These are phyloP conservation scores for Drosophila cognata DNA, from an alignment of 2,888 invertebrate species.

Conservation along the genomic window DNA sequence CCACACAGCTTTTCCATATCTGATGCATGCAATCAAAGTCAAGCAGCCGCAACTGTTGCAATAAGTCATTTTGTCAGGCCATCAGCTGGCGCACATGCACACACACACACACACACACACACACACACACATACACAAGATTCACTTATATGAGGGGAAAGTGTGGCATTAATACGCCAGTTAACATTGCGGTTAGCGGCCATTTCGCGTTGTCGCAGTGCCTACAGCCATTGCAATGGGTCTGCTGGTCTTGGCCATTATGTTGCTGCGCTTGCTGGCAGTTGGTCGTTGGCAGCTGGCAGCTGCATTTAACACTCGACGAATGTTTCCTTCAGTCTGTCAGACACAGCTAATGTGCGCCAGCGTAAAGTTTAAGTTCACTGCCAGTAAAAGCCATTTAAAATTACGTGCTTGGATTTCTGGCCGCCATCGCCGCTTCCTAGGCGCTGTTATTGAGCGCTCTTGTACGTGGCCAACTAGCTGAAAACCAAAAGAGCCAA, in stretches of 20 bases:
- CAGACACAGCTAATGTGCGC: constrained; percentile 74
- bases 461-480: constrained; percentile 70
- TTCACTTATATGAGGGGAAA: constrained; percentile 29
- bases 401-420: constrained; percentile 83
- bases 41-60: constrained; percentile 72
- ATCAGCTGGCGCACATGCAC: constrained; percentile 1
- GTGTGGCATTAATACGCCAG: constrained; percentile 75
- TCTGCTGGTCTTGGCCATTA: constrained; percentile 36
- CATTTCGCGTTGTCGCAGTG: constrained; percentile 66
- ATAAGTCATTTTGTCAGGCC: constrained; percentile 64
- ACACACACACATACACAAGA: constrained; percentile 1
- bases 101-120: constrained; percentile 2
- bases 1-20: constrained; percentile 17
- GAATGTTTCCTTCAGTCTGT: constrained; percentile 64
- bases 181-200: constrained; percentile 79
- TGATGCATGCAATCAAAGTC: constrained; percentile 78
- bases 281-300: constrained; percentile 58
- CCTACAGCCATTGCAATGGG: constrained; percentile 33
- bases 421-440: constrained; percentile 43
- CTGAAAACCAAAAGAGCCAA: constrained; percentile 16
- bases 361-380: constrained; percentile 79
- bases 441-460: constrained; percentile 73
- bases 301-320: constrained; percentile 79
- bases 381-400: constrained; percentile 83
- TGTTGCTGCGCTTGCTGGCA: constrained; percentile 25